Base-by-base conservation (phyloP, 2,113 vertebrate genomes). In the Microcebus tavaratra region DNA sequence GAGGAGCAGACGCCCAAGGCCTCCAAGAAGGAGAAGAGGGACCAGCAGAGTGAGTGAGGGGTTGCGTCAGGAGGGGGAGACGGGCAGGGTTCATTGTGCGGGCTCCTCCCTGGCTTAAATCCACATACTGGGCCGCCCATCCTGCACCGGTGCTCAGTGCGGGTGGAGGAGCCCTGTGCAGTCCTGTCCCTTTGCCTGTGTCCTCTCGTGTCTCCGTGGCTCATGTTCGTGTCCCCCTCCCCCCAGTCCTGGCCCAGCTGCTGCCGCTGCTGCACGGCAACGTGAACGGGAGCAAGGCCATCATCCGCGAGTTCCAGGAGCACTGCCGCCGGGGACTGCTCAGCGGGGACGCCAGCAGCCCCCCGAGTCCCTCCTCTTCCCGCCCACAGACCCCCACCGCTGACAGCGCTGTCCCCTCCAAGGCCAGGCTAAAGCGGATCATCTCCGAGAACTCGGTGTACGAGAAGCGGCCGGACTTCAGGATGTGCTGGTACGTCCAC, bases 401-500 rank as follows among this genome's bases (percentile, higher is more conserved):
- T 90, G 98, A 99, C 45, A 85, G 93, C 0, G 17, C 92, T 0
- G 75, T 99, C 1, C 99, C 99, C 31, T 99, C 99, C 95, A 99
- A 99, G 98, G 99, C 99, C 94, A 96, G 98, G 57, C 97, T 99
- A 65, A 99, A 99, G 97, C 98, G 99, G 2, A 98, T 99, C 6
- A 99, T 99, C 20, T 99, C 99, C 0, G 99, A 99, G 98, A 99
- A 99, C 94, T 99, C 99, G 0, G 99, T 99, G 53, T 99, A 99
- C 0, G 99, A 99, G 98, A 99, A 99, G 97, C 98, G 99, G 45
- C 98, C 99, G 0, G 98, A 99, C 13, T 99, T 98, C 95, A 96
- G 99, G 53, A 99, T 99, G 98, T 99, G 99, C 98, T 99, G 99
- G 99, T 99, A 99, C 31, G 99, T 99, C 65, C 99, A 99, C 83